Percentiles rank a stretch among this genome's conserved stretches.
Conservation (phyloP, 2,113 vertebrate genomes). For the Aspiorhynchus laticeps region DNA sequence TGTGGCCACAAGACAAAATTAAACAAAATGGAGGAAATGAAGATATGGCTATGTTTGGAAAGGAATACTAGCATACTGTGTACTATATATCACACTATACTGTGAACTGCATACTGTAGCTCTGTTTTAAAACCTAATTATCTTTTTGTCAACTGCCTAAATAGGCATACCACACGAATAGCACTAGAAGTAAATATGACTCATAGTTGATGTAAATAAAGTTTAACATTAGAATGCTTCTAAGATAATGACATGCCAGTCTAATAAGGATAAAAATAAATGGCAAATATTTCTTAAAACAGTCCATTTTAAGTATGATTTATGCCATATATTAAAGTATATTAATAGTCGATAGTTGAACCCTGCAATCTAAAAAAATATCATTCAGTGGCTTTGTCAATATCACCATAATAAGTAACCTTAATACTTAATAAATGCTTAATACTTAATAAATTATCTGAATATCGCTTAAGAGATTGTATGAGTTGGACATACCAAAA, state of each 20-base stretch:
- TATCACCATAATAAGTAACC: not conserved
- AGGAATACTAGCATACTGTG: not conserved
- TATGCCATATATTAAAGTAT: not conserved
- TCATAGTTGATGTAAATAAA: not conserved
- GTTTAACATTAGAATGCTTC: not conserved
- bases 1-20: not conserved
- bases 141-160: not conserved
- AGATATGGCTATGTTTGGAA: not conserved
- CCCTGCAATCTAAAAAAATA: not conserved
- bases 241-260: not conserved
- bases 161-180: not conserved
- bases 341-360: not conserved
- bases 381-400: not conserved
- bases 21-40: conserved; percentile 4
- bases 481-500: not conserved
- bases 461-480: not conserved
- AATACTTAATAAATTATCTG: not conserved
- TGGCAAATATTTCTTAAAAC: not conserved
- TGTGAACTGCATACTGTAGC: not conserved
- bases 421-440: too few relatives aligned
- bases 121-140: not conserved
- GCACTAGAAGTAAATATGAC: not conserved
- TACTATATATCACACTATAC: not conserved
- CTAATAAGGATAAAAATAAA: not conserved
- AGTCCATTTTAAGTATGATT: not conserved